Conservation (phyloP, 2,797 vertebrate species). For the Neopelma chrysocephalum region DNA sequence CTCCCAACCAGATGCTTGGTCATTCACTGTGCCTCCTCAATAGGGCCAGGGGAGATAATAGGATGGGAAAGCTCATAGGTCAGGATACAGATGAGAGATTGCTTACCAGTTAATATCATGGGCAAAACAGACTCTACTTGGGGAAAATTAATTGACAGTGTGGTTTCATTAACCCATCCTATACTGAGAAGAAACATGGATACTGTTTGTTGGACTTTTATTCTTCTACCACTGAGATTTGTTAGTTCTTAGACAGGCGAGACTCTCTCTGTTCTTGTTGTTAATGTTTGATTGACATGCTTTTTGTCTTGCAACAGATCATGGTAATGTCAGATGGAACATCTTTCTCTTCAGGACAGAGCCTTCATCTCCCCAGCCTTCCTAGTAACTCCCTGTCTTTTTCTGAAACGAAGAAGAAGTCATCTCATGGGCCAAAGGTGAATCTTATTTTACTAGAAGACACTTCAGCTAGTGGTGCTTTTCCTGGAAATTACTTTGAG, state of each 20-base stretch:
- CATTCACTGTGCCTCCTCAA: background rate
- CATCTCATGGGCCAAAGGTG: conserved; percentile 87
- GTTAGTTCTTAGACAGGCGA: background rate
- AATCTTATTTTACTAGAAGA: conserved; percentile 25
- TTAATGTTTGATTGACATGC: background rate
- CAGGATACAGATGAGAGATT: background rate
- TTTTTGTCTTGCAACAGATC: conserved; percentile 74
- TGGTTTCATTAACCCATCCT: background rate
- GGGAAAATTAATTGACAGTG: background rate
- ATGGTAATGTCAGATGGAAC: conserved; percentile 92
- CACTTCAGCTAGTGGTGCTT: background rate
- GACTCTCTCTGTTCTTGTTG: background rate
- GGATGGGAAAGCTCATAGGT: background rate
- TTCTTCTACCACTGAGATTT: background rate
- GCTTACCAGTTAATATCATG: background rate
- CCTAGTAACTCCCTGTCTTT: conserved; percentile 85
- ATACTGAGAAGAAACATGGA: background rate
- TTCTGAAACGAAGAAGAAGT: conserved; percentile 88
- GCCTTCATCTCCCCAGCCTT: conserved; percentile 86
- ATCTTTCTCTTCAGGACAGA: conserved; percentile 80
- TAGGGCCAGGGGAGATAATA: background rate
- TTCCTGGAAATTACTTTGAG: background rate
- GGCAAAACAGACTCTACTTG: background rate
- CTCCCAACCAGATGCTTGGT: accelerated
- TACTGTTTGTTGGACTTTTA: background rate